phyloP scores from a whole-genome alignment of 1,140 invertebrate species.

The Planococcus citri region DNA sequence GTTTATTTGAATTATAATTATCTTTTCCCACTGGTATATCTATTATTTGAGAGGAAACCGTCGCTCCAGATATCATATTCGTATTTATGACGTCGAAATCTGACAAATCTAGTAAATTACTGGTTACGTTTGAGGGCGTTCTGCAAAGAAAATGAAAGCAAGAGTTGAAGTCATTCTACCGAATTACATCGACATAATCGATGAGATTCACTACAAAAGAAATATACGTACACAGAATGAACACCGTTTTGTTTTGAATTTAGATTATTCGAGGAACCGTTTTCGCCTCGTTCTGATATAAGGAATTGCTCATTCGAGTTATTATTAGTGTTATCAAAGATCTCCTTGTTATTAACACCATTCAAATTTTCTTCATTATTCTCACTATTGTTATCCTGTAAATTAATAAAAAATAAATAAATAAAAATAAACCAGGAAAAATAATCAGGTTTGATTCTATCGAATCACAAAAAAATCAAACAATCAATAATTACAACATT shows the following conservation, averaged over 20 bases:
- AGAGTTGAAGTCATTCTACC: background rate
- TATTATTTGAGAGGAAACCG: constrained; percentile 4
- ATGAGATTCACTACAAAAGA: no score
- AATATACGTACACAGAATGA: constrained; percentile 9
- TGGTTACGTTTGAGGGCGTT: constrained; percentile 22
- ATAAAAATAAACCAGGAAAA: no score
- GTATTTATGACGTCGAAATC: constrained; percentile 15
- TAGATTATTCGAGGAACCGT: background rate
- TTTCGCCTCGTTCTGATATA: background rate
- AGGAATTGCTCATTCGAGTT: background rate
- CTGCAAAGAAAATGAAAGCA: constrained; percentile 14
- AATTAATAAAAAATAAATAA: background rate
- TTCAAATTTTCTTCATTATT: background rate
- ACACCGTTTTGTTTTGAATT: constrained; percentile 12
- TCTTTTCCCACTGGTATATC: constrained; percentile 11
- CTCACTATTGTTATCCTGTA: background rate
- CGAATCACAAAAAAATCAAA: no score
- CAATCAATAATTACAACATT: background rate
- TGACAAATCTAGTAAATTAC: constrained; percentile 24
- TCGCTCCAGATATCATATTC: background rate
- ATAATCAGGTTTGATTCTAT: no score
- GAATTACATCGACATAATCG: background rate
- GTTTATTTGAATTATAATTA: constrained; percentile 13
- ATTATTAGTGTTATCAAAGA: constrained; percentile 5
- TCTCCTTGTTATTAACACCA: constrained; percentile 1